phyloP scores from a whole-genome alignment of 2,113 vertebrate species.

The Chaetodon auriga region DNA sequence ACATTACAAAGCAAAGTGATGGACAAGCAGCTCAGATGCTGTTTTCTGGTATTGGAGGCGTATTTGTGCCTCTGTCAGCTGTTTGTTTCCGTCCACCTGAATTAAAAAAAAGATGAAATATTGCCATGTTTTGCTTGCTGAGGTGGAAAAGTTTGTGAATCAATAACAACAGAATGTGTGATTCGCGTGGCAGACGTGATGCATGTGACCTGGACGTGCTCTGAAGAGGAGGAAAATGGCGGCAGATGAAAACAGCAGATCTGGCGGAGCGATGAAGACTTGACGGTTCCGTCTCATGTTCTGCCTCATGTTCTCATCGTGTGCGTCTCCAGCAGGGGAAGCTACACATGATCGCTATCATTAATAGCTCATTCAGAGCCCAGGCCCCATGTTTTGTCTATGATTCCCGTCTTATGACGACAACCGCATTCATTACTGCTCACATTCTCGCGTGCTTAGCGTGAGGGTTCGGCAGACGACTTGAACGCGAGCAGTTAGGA shows the following conservation, averaged over 20 bases:
- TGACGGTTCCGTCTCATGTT: background rate
- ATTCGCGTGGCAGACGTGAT: background rate
- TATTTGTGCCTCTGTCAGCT: no score
- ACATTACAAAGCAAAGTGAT: no score
- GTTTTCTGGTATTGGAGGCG: no score
- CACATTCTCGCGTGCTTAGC: slow-evolving; percentile 35
- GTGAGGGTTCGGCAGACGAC: background rate
- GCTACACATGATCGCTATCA: slow-evolving; percentile 37
- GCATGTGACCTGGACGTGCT: background rate
- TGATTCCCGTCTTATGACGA: slow-evolving; percentile 18
- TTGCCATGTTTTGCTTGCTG: no score
- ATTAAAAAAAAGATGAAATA: no score
- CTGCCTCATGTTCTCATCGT: slow-evolving; percentile 1
- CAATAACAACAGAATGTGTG: background rate
- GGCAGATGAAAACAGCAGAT: background rate
- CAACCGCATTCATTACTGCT: slow-evolving; percentile 45
- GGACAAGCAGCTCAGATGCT: no score
- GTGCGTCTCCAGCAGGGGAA: slow-evolving; percentile 21
- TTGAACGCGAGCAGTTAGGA: slow-evolving; percentile 20
- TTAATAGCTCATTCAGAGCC: slow-evolving; percentile 48
- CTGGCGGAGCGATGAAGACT: background rate
- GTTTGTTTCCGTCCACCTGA: no score
- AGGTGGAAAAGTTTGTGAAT: no score
- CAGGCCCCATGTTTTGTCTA: slow-evolving; percentile 48
- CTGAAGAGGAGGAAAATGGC: background rate